Conservation (phyloP, 2,113 vertebrate genomes). For the Ptilonorhynchus violaceus region DNA sequence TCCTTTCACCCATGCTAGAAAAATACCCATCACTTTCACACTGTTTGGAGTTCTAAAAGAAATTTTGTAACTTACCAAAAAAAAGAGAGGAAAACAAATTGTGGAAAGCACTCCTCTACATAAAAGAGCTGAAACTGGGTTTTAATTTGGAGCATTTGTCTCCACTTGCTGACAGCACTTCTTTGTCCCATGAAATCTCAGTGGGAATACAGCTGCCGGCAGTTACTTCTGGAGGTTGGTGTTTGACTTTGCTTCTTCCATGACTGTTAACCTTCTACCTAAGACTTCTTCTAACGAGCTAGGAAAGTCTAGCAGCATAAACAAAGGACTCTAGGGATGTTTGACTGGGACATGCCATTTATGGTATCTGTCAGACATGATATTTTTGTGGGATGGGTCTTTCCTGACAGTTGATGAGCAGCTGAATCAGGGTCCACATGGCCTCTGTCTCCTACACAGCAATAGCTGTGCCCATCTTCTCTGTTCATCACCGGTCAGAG, state of each 20-base stretch:
- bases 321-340: neutral
- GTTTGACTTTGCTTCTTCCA: neutral
- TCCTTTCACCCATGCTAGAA: neutral
- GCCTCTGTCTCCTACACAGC: neutral
- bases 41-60: neutral
- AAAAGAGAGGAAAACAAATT: neutral
- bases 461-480: neutral
- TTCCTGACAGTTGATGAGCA: neutral
- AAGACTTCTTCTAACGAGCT: neutral
- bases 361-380: neutral
- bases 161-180: neutral
- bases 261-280: neutral
- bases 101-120: neutral
- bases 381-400: neutral
- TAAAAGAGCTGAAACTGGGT: neutral
- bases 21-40: neutral
- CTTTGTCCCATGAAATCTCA: neutral
- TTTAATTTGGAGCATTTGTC: neutral
- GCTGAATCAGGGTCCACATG: fast-evolving
- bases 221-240: neutral
- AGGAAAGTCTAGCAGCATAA: neutral
- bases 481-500: neutral
- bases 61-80: neutral
- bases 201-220: neutral
- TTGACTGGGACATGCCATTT: neutral